Conservation (phyloP, 2,113 vertebrate species). For the Hucho hucho region DNA sequence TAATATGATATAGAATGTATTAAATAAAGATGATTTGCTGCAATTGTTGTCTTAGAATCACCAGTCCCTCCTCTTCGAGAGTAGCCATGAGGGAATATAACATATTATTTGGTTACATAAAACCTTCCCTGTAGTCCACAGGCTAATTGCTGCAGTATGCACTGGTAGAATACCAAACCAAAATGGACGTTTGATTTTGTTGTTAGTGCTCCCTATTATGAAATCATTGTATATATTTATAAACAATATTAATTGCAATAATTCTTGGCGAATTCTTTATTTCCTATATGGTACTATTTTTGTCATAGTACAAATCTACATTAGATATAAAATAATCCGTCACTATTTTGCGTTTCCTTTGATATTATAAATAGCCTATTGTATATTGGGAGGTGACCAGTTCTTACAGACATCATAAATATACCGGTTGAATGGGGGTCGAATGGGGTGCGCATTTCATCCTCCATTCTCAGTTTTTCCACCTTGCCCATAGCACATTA, state of each 20-base stretch:
- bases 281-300: no score
- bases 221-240: background rate
- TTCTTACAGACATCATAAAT: no score
- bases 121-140: conserved; percentile 20
- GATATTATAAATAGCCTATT: background rate
- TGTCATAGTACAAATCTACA: background rate
- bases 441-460: no score
- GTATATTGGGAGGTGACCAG: no score
- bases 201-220: background rate
- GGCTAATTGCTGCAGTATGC: conserved; percentile 21
- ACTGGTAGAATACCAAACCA: background rate
- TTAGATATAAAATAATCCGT: background rate
- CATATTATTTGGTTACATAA: conserved; percentile 61
- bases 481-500: background rate
- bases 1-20: conserved; percentile 16
- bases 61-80: background rate
- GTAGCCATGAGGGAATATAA: conserved; percentile 1
- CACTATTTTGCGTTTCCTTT: no score
- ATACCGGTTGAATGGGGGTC: no score
- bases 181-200: background rate
- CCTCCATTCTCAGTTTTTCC: no score
- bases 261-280: background rate
- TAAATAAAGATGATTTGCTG: background rate
- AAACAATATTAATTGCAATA: background rate
- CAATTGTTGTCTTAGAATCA: background rate